Base-by-base conservation (phyloP, 1,140 invertebrate species). In the Drosophila sucinea region DNA sequence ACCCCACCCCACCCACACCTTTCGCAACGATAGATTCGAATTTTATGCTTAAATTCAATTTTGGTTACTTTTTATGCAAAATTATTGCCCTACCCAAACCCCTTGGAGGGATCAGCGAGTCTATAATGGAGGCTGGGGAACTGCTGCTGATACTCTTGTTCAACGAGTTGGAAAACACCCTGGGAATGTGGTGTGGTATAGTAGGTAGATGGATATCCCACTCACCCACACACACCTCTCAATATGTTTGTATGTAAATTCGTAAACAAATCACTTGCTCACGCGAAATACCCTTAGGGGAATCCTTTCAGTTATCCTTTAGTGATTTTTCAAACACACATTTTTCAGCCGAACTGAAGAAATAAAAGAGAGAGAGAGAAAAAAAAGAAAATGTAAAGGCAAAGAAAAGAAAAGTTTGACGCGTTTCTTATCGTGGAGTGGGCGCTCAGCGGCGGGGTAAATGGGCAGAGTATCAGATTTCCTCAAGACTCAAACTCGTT, bases 321-420 rank as follows among this genome's bases (percentile, higher is more conserved):
- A 87, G 83, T 84, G 83, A 87, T 87, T 87, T 87, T 87, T 87
- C 83, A 73, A 89, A 83, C 87, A 87, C 87, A 87, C 83, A 87
- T 41, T 51, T 62, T 51, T 70, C 29, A 62, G 81, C 74, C 71
- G 44, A 51, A 27, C 23, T 27, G 44, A 17, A 7, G 17, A 38
- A 38, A 38, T 38, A 38, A 38, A 38, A 30, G 30, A 30, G 30
- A 30, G 30, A 30, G 30, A 40, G 10, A 40, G 40, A 41, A 41
- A 25, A 47, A 51, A 51, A 41, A 25, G 25, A 51, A 51, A 51
- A 67, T 10, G 10, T 38, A 38, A 38, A 38, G 8, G 35, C 10
- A 62, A 44, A 69, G 77, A 69, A 70, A 56, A 32, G 40, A 76
- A 82, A 82, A 87, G 57, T 77, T 86, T 87, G 72, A 83, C 76